A percentile compares a stretch with the other conserved stretches of the same genome.
Evolutionary conservation across 2,797 vertebrate species (phyloP).

Genomic region (Lagodon rhomboides): DNA sequence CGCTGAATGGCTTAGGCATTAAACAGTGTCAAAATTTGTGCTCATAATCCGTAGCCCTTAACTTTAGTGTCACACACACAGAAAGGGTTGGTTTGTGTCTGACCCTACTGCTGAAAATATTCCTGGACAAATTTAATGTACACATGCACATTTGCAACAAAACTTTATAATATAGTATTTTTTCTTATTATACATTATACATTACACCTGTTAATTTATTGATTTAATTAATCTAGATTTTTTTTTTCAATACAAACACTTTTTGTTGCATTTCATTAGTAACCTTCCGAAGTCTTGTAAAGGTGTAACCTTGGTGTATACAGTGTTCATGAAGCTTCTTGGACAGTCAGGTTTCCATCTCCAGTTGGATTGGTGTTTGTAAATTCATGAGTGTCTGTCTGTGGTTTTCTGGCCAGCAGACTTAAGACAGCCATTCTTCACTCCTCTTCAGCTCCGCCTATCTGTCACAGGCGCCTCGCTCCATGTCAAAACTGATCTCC

Average conservation of each 20-base stretch:
- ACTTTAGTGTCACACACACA: too few species aligned
- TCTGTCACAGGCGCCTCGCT: constrained; percentile 13
- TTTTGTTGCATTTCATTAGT: background rate
- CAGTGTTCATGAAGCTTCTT: constrained; percentile 27
- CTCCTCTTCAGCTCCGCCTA: constrained; percentile 16
- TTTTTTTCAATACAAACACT: background rate
- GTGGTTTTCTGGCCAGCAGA: constrained; percentile 53
- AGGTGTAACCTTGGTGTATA: constrained; percentile 12
- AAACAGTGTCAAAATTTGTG: too few species aligned
- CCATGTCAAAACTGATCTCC: constrained; percentile 29
- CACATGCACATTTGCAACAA: too few species aligned
- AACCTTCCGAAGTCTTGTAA: background rate
- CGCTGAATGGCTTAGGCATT: too few species aligned
- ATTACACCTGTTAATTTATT: too few species aligned
- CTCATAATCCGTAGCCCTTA: too few species aligned
- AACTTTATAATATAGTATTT: too few species aligned
- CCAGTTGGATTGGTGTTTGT: constrained; percentile 61
- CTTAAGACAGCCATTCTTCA: constrained; percentile 46
- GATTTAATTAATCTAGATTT: too few species aligned
- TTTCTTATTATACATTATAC: background rate
- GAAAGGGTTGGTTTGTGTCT: too few species aligned
- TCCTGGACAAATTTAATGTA: too few species aligned
- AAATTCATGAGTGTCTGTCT: constrained; percentile 76
- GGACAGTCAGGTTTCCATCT: constrained; percentile 55
- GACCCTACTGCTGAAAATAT: too few species aligned